A percentile compares a stretch with the other conserved stretches of the same genome.
Conservation (phyloP, 2,888 invertebrate genomes). For the Megamerina dolium region DNA sequence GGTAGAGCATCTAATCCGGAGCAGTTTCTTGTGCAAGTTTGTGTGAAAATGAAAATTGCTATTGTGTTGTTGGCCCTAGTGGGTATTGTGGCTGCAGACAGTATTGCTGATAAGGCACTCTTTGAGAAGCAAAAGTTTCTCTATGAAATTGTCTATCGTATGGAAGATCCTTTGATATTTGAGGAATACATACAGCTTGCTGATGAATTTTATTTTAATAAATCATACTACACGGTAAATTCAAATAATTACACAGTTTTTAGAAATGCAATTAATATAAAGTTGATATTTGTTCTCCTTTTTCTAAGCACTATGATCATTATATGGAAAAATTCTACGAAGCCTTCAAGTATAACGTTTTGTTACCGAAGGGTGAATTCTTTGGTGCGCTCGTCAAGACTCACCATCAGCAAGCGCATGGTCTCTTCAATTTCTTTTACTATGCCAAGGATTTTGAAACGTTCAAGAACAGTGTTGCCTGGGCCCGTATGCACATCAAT, state of each 20-base stretch:
- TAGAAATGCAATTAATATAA: too few relatives aligned
- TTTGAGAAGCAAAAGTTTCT: too few relatives aligned
- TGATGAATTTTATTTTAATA: slow-evolving; percentile 50
- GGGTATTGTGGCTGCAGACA: slow-evolving; percentile 33
- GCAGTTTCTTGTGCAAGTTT: slow-evolving; percentile 22
- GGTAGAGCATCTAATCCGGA: slow-evolving; percentile 29
- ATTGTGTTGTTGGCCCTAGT: slow-evolving; percentile 37
- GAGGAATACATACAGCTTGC: slow-evolving; percentile 41
- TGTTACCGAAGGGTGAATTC: slow-evolving; percentile 53
- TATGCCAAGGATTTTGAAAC: slow-evolving; percentile 64
- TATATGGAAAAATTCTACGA: slow-evolving; percentile 27
- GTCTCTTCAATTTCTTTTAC: slow-evolving; percentile 59
- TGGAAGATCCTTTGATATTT: too few relatives aligned
- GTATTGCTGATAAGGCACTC: slow-evolving; percentile 32
- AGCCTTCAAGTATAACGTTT: slow-evolving; percentile 36
- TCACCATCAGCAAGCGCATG: slow-evolving; percentile 54
- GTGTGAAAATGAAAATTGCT: slow-evolving; percentile 37
- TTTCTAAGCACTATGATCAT: slow-evolving; percentile 23
- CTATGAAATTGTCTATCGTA: too few relatives aligned
- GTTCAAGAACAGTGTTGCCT: slow-evolving; percentile 62
- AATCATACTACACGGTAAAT: slow-evolving; percentile 23
- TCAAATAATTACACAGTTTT: background rate
- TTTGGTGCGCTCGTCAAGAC: slow-evolving; percentile 51
- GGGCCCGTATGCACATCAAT: slow-evolving; percentile 61
- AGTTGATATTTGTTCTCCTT: background rate